These are phyloP conservation scores for Climacteris rufus DNA, from an alignment of 2,113 vertebrate species.

Conservation along the genomic window DNA sequence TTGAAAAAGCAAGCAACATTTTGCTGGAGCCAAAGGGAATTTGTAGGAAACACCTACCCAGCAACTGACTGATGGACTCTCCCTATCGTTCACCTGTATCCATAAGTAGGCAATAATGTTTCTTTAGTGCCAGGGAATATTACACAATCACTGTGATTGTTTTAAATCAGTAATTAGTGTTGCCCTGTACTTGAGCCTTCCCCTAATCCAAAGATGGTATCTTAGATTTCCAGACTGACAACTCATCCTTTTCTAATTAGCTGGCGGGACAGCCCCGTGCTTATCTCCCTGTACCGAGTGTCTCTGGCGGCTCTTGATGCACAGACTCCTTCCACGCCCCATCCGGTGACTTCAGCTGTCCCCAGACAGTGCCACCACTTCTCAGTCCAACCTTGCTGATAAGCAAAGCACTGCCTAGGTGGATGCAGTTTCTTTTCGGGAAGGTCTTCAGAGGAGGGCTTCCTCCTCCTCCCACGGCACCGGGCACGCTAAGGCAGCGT, in stretches of 20 bases:
- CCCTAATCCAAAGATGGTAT: neutral
- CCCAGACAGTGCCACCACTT: neutral
- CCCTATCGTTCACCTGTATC: neutral
- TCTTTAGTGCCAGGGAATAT: neutral
- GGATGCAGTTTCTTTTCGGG: neutral
- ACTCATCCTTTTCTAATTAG: neutral
- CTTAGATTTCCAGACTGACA: constrained; percentile 14
- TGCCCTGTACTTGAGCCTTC: neutral
- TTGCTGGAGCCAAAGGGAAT: neutral
- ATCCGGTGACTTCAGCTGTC: neutral
- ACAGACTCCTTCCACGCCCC: neutral
- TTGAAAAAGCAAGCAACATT: neutral
- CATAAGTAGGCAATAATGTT: neutral
- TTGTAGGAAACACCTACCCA: neutral
- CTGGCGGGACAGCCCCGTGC: neutral
- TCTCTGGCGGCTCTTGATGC: neutral
- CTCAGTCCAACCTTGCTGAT: neutral
- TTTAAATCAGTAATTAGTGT: neutral
- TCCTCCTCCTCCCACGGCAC: neutral
- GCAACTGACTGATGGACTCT: neutral
- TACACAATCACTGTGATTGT: neutral
- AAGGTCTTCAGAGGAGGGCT: neutral
- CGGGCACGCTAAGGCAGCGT: neutral
- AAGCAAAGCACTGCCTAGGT: neutral
- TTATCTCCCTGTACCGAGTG: neutral